These are phyloP conservation scores for Empidonax traillii DNA, from an alignment of 2,113 vertebrate species.

Conservation along the genomic window DNA sequence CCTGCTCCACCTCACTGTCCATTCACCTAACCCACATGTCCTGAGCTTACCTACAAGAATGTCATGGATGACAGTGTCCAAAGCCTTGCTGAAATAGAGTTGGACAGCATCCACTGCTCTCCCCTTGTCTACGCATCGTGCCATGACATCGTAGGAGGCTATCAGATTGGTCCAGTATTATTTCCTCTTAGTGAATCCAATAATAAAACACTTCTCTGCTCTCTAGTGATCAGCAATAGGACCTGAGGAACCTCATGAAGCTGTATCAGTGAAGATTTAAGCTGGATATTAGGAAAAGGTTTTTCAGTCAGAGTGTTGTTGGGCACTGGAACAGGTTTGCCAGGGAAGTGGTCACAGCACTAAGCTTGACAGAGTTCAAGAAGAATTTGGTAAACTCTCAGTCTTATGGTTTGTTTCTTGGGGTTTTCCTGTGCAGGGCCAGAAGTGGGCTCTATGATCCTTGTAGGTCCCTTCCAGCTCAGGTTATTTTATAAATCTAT, in stretches of 20 bases:
- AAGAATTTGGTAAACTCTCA: not conserved
- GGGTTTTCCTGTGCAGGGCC: not conserved
- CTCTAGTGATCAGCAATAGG: not conserved
- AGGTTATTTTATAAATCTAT: not conserved
- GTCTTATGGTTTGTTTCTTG: not conserved
- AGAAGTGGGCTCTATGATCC: not conserved
- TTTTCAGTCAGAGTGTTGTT: not conserved
- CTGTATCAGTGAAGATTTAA: not conserved
- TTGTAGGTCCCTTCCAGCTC: not conserved
- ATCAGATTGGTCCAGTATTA: not conserved
- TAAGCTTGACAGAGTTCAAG: not conserved
- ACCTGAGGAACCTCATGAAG: not conserved
- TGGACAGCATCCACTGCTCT: not conserved
- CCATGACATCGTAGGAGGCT: not conserved
- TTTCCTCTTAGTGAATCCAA: not conserved
- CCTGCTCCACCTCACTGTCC: not conserved
- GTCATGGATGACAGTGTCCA: not conserved
- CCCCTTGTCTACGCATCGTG: not conserved
- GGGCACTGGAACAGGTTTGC: not conserved
- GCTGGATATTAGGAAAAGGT: not conserved
- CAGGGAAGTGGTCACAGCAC: not conserved
- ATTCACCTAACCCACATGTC: not conserved
- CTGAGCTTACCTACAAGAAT: not conserved
- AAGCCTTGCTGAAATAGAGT: not conserved
- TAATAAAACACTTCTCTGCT: not conserved